phyloP scores from a whole-genome alignment of 2,113 vertebrate species.

The Phylloscopus trochiloides region DNA sequence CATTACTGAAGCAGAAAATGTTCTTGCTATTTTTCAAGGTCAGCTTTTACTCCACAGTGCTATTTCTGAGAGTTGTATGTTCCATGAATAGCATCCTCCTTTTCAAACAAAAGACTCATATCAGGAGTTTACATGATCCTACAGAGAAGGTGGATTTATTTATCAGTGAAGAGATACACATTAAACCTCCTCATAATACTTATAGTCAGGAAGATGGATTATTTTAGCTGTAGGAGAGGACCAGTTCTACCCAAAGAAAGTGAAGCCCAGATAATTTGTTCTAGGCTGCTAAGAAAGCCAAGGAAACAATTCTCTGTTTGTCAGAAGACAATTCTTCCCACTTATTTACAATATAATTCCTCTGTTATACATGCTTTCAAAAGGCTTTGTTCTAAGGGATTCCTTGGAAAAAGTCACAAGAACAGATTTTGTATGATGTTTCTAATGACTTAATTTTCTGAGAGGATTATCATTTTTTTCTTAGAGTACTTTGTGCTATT shows the following conservation, averaged over 20 bases:
- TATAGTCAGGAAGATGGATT: background rate
- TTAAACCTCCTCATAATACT: background rate
- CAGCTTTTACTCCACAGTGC: background rate
- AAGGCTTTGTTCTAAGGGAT: background rate
- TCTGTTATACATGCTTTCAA: background rate
- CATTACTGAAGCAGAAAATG: background rate
- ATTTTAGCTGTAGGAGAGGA: background rate
- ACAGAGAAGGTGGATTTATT: background rate
- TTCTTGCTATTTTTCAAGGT: background rate
- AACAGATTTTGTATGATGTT: background rate
- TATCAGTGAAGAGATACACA: background rate
- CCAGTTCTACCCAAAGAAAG: background rate
- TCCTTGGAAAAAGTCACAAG: background rate
- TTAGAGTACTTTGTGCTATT: background rate
- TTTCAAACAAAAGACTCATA: background rate
- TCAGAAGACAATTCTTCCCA: background rate
- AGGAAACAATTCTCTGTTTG: background rate
- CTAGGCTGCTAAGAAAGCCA: background rate
- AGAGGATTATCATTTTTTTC: background rate
- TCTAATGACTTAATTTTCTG: background rate
- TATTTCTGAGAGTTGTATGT: background rate
- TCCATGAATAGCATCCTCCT: background rate
- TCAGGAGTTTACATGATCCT: background rate
- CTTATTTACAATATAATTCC: background rate
- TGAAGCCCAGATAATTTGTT: background rate